These are phyloP conservation scores for Helleia helle DNA, from an alignment of 2,888 invertebrate species.

Conservation along the genomic window DNA sequence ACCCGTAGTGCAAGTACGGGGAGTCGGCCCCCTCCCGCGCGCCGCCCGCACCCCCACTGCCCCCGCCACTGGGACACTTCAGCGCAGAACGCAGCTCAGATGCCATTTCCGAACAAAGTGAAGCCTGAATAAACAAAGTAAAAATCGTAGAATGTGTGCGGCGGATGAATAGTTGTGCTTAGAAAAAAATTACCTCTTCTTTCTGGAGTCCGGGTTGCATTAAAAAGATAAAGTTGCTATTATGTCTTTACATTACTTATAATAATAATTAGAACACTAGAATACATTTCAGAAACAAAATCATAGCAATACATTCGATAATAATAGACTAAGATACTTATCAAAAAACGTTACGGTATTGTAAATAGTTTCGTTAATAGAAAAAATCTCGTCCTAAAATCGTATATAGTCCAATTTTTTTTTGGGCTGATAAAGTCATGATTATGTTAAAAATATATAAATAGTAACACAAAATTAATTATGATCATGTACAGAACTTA, in stretches of 20 bases:
- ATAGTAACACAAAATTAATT: too few species aligned
- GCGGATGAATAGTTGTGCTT: slow-evolving; percentile 19
- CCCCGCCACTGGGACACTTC: slow-evolving; percentile 76
- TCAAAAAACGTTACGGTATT: too few species aligned
- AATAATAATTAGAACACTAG: too few species aligned
- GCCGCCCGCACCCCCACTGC: slow-evolving; percentile 46
- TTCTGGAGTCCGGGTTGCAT: slow-evolving; percentile 37
- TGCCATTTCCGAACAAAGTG: slow-evolving; percentile 82
- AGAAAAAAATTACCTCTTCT: slow-evolving; percentile 55
- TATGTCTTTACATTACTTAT: too few species aligned
- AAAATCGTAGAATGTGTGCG: slow-evolving; percentile 21
- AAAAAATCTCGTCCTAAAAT: too few species aligned
- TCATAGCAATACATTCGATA: too few species aligned
- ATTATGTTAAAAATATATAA: too few species aligned
- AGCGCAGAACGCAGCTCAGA: slow-evolving; percentile 80
- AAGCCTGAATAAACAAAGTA: slow-evolving; percentile 66
- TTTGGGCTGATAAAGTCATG: too few species aligned
- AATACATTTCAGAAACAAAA: not conserved
- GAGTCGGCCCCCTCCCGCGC: slow-evolving; percentile 70
- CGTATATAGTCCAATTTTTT: too few species aligned
- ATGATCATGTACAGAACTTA: too few species aligned
- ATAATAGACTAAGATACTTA: too few species aligned
- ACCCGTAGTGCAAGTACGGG: slow-evolving; percentile 78
- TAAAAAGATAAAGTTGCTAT: slow-evolving; percentile 18
- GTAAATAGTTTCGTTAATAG: too few species aligned